phyloP scores from a whole-genome alignment of 2,113 vertebrate genomes.

The Marmota monax region DNA sequence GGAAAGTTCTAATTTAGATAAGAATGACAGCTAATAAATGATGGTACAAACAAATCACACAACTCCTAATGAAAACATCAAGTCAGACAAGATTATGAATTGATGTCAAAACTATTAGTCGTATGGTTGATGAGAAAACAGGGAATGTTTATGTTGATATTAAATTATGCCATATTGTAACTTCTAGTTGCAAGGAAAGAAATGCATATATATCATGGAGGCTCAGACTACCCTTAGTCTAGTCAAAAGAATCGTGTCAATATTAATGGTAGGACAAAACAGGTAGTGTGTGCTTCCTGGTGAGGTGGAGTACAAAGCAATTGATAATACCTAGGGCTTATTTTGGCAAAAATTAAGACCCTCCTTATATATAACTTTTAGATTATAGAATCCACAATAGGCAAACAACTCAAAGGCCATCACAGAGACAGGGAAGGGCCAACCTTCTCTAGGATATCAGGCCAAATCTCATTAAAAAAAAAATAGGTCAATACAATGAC shows the following conservation, averaged over 20 bases:
- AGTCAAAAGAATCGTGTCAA: neutral
- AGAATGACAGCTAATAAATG: neutral
- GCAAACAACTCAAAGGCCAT: neutral
- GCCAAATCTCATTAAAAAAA: neutral
- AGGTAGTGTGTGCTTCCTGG: neutral
- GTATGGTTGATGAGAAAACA: neutral
- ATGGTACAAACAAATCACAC: neutral
- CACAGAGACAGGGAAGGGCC: neutral
- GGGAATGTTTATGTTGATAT: neutral
- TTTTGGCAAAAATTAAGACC: neutral
- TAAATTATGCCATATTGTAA: neutral
- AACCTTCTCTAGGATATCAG: neutral
- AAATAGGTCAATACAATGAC: neutral
- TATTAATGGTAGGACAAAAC: neutral
- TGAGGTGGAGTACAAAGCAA: neutral
- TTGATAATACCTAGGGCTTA: neutral
- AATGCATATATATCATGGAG: neutral
- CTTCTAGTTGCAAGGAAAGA: neutral
- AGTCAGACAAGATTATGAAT: neutral
- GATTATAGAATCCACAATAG: neutral
- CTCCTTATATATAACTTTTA: neutral
- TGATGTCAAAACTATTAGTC: neutral
- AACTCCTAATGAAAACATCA: slow-evolving; percentile 22
- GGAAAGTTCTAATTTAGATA: neutral
- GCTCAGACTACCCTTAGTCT: neutral